Evolutionary conservation across 2,797 vertebrate genomes (phyloP).

Genomic region (Diceros bicornis): DNA sequence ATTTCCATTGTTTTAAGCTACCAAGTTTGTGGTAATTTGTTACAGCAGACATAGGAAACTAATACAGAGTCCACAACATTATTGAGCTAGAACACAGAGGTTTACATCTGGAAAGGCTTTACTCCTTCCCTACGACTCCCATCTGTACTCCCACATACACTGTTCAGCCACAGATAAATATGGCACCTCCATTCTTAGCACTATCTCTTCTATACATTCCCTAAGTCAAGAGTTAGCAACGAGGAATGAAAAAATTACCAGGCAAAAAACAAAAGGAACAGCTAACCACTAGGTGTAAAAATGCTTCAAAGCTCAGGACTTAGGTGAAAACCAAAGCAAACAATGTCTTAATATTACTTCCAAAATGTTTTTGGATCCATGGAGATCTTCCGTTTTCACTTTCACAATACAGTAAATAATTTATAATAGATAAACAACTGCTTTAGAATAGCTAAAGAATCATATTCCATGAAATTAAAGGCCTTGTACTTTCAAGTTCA

Average conservation of each 20-base stretch:
- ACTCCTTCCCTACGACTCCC: background rate
- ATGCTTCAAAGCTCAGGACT: background rate
- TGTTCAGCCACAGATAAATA: background rate
- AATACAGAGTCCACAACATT: background rate
- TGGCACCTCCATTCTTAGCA: background rate
- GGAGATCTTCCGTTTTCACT: conserved; percentile 29
- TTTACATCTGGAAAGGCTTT: conserved; percentile 47
- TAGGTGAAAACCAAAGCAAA: conserved; percentile 57
- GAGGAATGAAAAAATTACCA: background rate
- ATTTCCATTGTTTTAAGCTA: conserved; percentile 46
- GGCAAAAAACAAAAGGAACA: background rate
- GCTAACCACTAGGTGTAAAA: background rate
- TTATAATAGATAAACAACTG: background rate
- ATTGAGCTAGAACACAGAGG: background rate
- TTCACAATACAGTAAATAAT: conserved; percentile 55
- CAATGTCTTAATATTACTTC: conserved; percentile 21
- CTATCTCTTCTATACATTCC: too few relatives aligned
- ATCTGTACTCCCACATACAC: background rate
- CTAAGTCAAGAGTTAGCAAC: background rate
- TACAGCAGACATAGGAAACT: conserved; percentile 48
- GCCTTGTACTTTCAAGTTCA: background rate
- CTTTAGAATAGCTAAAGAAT: conserved; percentile 61
- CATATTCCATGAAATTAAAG: conserved; percentile 38
- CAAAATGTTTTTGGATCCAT: conserved; percentile 17
- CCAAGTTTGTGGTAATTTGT: background rate